phyloP scores from a whole-genome alignment of 2,888 invertebrate genomes.

The Branchinecta sandiegonensis region DNA sequence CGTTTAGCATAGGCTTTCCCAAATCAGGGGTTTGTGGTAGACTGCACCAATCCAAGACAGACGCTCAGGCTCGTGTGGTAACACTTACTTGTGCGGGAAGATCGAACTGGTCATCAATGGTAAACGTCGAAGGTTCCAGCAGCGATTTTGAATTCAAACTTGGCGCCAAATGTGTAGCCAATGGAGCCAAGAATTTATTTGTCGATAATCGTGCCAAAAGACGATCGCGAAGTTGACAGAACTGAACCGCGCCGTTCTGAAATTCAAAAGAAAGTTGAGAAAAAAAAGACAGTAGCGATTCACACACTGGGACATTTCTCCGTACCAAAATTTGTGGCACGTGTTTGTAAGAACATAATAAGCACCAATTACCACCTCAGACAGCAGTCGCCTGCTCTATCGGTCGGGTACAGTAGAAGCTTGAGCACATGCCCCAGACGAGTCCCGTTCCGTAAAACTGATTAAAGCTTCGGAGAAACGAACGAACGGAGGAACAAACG shows the following conservation, averaged over 20 bases:
- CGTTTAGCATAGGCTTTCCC: too few species aligned
- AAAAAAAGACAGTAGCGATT: too few species aligned
- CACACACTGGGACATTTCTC: too few species aligned
- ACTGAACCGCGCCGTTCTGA: not conserved
- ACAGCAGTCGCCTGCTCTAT: too few species aligned
- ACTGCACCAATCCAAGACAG: too few species aligned
- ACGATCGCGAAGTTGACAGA: not conserved
- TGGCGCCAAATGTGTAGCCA: not conserved
- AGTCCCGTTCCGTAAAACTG: not conserved
- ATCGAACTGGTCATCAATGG: conserved; percentile 85
- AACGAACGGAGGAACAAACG: not conserved
- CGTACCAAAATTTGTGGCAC: too few species aligned
- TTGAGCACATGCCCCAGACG: too few species aligned
- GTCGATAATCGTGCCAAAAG: not conserved
- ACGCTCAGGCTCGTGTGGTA: too few species aligned
- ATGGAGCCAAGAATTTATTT: conserved; percentile 11
- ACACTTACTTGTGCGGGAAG: conserved; percentile 75
- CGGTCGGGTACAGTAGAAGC: too few species aligned
- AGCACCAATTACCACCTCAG: too few species aligned
- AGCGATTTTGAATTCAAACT: not conserved
- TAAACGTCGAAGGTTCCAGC: conserved; percentile 55
- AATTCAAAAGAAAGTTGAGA: not conserved
- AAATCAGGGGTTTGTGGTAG: too few species aligned
- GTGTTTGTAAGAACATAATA: too few species aligned
- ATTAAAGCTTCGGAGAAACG: not conserved